phyloP scores from a whole-genome alignment of 2,113 vertebrate species.

The Sceloporus tristichus region DNA sequence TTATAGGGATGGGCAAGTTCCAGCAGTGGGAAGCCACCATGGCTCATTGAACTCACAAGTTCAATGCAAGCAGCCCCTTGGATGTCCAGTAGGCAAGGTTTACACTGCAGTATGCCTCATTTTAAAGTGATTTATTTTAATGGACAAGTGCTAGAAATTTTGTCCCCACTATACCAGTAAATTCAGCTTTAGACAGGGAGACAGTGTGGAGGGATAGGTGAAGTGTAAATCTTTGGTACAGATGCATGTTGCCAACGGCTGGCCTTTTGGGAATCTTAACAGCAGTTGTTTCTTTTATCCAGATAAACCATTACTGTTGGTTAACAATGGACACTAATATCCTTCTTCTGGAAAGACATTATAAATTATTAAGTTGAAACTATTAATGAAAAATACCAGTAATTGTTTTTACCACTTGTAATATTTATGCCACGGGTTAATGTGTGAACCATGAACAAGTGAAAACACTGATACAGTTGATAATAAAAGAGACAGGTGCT shows the following conservation, averaged over 20 bases:
- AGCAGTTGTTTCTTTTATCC: neutral
- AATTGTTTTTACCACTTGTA: slow-evolving; percentile 22
- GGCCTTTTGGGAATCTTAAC: neutral
- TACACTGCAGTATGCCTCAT: too few species aligned
- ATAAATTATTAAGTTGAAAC: neutral
- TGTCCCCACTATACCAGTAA: too few species aligned
- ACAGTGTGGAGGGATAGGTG: too few species aligned
- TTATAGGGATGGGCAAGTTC: neutral
- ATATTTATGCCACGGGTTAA: neutral
- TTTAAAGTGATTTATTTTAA: too few species aligned
- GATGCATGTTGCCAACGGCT: too few species aligned
- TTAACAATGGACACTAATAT: slow-evolving; percentile 6
- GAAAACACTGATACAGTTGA: slow-evolving; percentile 33
- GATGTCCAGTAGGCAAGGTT: too few species aligned
- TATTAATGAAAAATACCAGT: slow-evolving; percentile 14
- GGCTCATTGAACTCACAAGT: too few species aligned
- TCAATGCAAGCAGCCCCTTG: too few species aligned
- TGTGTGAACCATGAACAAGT: slow-evolving; percentile 25
- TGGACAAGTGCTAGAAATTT: too few species aligned
- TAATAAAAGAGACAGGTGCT: neutral
- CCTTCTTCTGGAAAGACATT: neutral
- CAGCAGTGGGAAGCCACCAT: too few species aligned
- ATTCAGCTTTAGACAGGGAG: too few species aligned
- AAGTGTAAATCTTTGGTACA: too few species aligned
- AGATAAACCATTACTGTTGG: neutral